Evolutionary conservation across 2,888 invertebrate species (phyloP).

Genomic region (Stramonita haemastoma): DNA sequence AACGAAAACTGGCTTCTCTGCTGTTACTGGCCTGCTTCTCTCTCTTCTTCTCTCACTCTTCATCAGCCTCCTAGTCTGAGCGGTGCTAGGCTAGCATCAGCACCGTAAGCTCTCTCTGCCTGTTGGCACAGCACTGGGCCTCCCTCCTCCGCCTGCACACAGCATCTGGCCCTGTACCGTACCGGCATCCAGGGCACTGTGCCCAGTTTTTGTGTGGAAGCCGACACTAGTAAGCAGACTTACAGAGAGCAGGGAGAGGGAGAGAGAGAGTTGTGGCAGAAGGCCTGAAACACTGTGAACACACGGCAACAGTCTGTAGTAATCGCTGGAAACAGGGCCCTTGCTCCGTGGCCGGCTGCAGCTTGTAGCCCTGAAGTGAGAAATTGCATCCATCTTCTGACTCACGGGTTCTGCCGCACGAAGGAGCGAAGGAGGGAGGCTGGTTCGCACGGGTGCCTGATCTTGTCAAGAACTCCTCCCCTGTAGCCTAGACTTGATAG

Average conservation of each 20-base stretch:
- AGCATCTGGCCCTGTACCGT: too few species aligned
- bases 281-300: not conserved
- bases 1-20: not conserved
- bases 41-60: too few species aligned
- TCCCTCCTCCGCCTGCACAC: too few species aligned
- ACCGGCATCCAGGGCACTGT: too few species aligned
- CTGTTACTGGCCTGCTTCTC: not conserved
- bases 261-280: not conserved
- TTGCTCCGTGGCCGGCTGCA: not conserved
- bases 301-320: not conserved
- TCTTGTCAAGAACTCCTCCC: not conserved
- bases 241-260: not conserved
- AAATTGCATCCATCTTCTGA: slow-evolving; percentile 1
- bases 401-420: not conserved
- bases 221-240: too few species aligned
- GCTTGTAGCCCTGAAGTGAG: not conserved
- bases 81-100: not conserved
- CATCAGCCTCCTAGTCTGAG: not conserved
- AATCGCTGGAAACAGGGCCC: not conserved
- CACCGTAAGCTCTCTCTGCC: not conserved
- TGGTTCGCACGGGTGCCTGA: not conserved
- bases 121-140: not conserved
- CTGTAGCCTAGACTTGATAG: not conserved
- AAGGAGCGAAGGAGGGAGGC: not conserved
- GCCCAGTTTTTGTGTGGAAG: too few species aligned